Percentiles rank a stretch among this genome's conserved stretches.
phyloP scores from a whole-genome alignment of 2,797 vertebrate species.

The Distichodus sexfasciatus region DNA sequence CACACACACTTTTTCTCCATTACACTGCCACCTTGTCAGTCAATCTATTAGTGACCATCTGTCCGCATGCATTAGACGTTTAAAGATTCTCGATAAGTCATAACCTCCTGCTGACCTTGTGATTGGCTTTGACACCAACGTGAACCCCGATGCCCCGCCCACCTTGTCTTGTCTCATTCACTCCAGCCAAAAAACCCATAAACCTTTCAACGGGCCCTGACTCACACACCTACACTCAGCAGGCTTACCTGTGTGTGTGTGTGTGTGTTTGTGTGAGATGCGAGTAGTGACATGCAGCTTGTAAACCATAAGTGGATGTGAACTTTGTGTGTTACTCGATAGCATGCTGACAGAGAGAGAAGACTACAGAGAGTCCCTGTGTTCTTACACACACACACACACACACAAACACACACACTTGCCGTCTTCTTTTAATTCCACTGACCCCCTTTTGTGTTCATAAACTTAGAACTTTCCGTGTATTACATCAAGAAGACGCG shows the following conservation, averaged over 20 bases:
- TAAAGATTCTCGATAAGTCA: constrained; percentile 8
- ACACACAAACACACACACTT: background rate
- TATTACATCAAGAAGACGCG: no score
- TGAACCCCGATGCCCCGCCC: background rate
- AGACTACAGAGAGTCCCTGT: background rate
- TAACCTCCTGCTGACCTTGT: constrained; percentile 18
- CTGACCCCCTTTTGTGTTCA: no score
- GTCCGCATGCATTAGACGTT: background rate
- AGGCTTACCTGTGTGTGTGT: constrained; percentile 22
- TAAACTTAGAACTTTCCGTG: no score
- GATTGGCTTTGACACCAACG: constrained; percentile 6
- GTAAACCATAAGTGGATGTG: constrained; percentile 26
- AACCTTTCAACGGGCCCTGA: constrained; percentile 33
- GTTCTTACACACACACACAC: background rate
- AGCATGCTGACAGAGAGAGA: background rate
- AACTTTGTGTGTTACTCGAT: constrained; percentile 8
- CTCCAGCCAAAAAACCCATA: constrained; percentile 31
- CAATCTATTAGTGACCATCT: background rate
- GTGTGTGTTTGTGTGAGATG: constrained; percentile 9
- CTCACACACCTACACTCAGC: constrained; percentile 33
- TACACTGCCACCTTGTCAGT: background rate
- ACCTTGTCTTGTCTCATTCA: constrained; percentile 16
- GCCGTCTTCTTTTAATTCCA: no score
- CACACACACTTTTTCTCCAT: background rate
- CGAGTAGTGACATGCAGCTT: constrained; percentile 36